These are phyloP conservation scores for Martes martes DNA, from an alignment of 2,113 vertebrate species.

Conservation along the genomic window DNA sequence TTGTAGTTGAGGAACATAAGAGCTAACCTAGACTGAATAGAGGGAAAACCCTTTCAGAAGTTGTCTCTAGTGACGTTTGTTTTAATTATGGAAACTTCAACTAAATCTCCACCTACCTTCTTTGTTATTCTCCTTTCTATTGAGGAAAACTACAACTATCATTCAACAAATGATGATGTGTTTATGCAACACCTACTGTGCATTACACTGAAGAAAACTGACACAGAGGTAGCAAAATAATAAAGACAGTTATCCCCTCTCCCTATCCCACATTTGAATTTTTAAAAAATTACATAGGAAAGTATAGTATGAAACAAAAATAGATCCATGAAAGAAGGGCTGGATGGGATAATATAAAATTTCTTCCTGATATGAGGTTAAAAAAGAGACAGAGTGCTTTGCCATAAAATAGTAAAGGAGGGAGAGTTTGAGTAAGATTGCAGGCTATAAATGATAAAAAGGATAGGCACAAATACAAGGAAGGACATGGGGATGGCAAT, in stretches of 20 bases:
- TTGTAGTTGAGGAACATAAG: neutral
- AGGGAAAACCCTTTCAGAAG: neutral
- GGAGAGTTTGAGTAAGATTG: neutral
- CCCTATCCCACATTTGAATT: neutral
- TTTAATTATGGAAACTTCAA: neutral
- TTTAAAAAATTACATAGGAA: neutral
- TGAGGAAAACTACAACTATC: neutral
- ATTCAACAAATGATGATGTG: neutral
- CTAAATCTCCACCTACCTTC: neutral
- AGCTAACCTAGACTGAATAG: too few species aligned
- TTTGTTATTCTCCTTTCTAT: neutral
- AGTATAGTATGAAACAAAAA: neutral
- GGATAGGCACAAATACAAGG: neutral
- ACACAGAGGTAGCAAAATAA: neutral
- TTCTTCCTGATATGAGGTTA: neutral
- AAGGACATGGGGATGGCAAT: neutral
- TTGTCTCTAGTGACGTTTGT: neutral
- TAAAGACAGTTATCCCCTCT: neutral
- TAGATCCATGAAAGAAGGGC: neutral
- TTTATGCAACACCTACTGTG: neutral
- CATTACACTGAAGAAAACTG: neutral
- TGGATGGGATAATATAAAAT: neutral
- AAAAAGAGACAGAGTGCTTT: neutral
- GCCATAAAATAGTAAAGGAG: neutral
- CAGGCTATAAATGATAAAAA: neutral